A percentile compares a stretch with the other conserved stretches of the same genome.
Conservation (phyloP, 2,797 vertebrate genomes). For the Alosa sapidissima region DNA sequence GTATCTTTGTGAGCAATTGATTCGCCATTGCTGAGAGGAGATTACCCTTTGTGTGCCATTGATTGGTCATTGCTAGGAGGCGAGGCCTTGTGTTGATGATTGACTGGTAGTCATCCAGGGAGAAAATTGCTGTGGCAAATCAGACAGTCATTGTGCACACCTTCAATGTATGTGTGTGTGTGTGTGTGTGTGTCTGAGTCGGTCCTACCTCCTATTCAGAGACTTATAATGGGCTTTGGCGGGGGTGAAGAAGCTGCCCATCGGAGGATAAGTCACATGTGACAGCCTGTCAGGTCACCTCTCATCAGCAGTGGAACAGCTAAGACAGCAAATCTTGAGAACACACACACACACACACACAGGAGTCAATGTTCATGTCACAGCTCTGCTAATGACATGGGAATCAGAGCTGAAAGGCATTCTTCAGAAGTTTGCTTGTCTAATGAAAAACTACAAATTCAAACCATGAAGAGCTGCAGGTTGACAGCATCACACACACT, state of each 20-base stretch:
- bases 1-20: constrained; percentile 60
- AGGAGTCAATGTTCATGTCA: background rate
- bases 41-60: constrained; percentile 45
- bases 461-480: no score
- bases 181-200: constrained; percentile 35
- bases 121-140: constrained; percentile 25
- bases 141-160: constrained; percentile 23
- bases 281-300: constrained; percentile 72
- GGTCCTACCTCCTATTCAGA: constrained; percentile 30
- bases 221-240: constrained; percentile 54
- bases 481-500: background rate
- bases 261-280: constrained; percentile 62
- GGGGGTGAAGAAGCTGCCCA: constrained; percentile 40
- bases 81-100: constrained; percentile 61
- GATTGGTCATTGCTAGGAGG: constrained; percentile 44
- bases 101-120: constrained; percentile 59
- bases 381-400: background rate
- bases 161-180: constrained; percentile 28
- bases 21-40: constrained; percentile 58
- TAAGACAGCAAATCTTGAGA: constrained; percentile 52
- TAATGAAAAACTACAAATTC: background rate
- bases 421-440: background rate
- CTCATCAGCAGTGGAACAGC: constrained; percentile 61
- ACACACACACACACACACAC: constrained; percentile 25
- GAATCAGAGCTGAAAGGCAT: background rate